These are phyloP conservation scores for Alexandromys fortis DNA, from an alignment of 2,113 vertebrate genomes.

Conservation along the genomic window DNA sequence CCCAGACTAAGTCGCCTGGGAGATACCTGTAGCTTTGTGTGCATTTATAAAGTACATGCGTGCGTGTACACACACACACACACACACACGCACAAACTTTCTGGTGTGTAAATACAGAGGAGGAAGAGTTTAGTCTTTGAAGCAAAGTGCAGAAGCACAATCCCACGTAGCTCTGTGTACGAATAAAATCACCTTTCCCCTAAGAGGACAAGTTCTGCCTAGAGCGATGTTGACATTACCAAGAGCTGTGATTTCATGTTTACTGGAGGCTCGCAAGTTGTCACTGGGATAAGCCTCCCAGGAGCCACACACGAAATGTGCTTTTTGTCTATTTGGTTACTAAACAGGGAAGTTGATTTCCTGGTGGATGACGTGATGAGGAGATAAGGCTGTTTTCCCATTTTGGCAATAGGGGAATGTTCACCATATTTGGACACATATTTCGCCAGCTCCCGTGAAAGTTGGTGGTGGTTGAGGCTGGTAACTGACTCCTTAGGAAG, in stretches of 20 bases:
- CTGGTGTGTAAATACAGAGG: neutral
- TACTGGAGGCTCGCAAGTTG: neutral
- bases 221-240: neutral
- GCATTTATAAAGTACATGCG: neutral
- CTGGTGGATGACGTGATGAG: neutral
- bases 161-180: too few relatives aligned
- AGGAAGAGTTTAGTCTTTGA: neutral
- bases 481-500: neutral
- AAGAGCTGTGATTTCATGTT: neutral
- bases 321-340: neutral
- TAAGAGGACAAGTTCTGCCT: neutral
- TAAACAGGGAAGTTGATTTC: neutral
- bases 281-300: neutral
- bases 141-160: neutral
- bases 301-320: neutral
- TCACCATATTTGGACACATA: slow-evolving; percentile 66
- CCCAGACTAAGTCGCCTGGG: neutral
- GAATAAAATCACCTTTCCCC: neutral
- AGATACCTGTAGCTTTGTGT: neutral
- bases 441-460: neutral
- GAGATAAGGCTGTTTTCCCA: slow-evolving; percentile 30
- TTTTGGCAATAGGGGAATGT: slow-evolving; percentile 56
- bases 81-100: neutral
- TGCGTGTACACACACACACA: too few relatives aligned
- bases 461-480: neutral